Evolutionary conservation across 37 sponge, comb jelly and placozoan species (phyloP), one percentile per base, ranked within the genome.

Genomic region (Bolinopsis microptera): DNA sequence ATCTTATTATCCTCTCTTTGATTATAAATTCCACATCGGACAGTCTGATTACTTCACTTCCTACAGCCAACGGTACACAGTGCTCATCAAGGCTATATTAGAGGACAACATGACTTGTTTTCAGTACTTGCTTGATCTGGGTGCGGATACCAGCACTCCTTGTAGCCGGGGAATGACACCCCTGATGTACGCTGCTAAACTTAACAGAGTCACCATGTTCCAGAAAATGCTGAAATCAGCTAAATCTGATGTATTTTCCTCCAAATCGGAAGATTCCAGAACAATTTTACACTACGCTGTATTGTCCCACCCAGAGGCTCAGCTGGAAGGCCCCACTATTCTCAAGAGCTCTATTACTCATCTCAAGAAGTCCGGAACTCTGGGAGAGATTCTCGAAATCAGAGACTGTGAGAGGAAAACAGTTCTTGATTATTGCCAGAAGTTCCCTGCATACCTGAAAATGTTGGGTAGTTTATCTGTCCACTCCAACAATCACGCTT

Each of bases 141-240:
- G 61, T 24, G 48, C 90, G 0, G 27, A 48, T 25, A 27, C 39
- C 31, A 48, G 18, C 61, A 39, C 67, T 0, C 90, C 90, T 13
- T 35, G 36, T 23, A 41, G 30, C 67, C 22, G 61, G 9, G 90
- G 90, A 27, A 86, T 86, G 61, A 86, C 90, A 26, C 90, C 90
- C 23, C 90, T 86, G 8, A 86, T 86, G 90, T 40, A 39, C 25
- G 90, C 90, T 40, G 90, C 90, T 3, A 86, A 39, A 26, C 25
- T 86, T 0, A 38, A 40, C 61, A 86, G 67, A 25, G 5, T 40
- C 36, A 18, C 48, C 22, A 86, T 86, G 9, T 86, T 86, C 90
- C 1, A 18, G 30, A 41, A 25, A 1, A 35, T 86, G 40, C 28
- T 86, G 28, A 40, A 27, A 9, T 41, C 48, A 86, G 48, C 90